phyloP scores from a whole-genome alignment of 2,797 vertebrate species.

The Anniella stebbinsi region DNA sequence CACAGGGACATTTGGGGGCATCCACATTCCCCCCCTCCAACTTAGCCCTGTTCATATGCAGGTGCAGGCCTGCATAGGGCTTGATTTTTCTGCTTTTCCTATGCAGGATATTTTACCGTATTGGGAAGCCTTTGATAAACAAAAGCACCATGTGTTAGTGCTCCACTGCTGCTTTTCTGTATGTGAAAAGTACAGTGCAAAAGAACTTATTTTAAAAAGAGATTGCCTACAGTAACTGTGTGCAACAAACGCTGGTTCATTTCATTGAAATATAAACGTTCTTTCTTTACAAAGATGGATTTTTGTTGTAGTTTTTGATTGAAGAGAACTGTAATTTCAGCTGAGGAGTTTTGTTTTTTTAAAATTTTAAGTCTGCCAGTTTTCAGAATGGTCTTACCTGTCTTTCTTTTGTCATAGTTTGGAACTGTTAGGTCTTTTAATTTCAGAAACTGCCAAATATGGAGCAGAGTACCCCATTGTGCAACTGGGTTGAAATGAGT shows the following conservation, averaged over 20 bases:
- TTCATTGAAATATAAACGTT: background rate
- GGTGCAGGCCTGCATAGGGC: no score
- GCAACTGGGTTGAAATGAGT: background rate
- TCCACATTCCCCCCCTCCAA: no score
- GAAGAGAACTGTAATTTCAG: conserved; percentile 14
- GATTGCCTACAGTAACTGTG: background rate
- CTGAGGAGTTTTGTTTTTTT: background rate
- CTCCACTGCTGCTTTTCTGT: background rate
- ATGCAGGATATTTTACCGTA: background rate
- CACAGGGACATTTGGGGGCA: no score
- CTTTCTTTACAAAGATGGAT: background rate
- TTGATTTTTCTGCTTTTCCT: background rate
- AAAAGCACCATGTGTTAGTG: background rate
- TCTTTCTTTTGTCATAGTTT: background rate
- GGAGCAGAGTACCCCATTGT: background rate
- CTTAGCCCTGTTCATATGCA: no score
- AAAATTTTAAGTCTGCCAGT: background rate
- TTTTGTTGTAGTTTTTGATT: conserved; percentile 8
- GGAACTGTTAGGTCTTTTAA: background rate
- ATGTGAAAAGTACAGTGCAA: background rate
- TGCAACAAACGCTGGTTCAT: background rate
- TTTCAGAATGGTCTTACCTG: background rate
- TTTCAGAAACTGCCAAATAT: background rate
- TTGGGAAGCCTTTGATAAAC: background rate
- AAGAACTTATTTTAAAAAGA: background rate